A percentile compares a stretch with the other conserved stretches of the same genome.
These are phyloP conservation scores for Lytechinus pictus DNA, from an alignment of 35 echinoderm and acorn worm species.

Conservation along the genomic window DNA sequence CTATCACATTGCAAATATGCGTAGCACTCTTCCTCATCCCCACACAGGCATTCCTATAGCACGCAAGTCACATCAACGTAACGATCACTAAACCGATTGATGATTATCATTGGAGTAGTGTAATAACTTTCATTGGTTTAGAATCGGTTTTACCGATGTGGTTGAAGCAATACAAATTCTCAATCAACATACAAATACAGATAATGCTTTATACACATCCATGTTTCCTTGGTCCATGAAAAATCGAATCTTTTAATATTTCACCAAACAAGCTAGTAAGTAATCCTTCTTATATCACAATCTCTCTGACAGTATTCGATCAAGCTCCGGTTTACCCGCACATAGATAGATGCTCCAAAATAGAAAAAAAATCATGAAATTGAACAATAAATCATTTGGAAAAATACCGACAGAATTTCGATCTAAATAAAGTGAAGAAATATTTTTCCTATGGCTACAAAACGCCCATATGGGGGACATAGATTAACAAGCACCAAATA, in stretches of 20 bases:
- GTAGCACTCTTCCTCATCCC: background rate
- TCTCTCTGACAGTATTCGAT: background rate
- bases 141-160: too few species aligned
- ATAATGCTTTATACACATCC: background rate
- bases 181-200: background rate
- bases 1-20: background rate
- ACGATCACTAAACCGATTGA: too few species aligned
- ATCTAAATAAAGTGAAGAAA: background rate
- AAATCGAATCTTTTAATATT: constrained; percentile 39
- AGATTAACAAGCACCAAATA: constrained; percentile 52
- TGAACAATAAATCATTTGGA: background rate
- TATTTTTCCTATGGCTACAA: constrained; percentile 36
- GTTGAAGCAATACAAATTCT: background rate
- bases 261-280: constrained; percentile 25
- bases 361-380: background rate
- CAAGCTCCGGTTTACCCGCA: constrained; percentile 5
- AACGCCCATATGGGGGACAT: constrained; percentile 28
- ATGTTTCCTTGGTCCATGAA: constrained; percentile 24
- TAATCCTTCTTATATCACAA: constrained; percentile 29
- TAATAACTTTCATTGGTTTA: too few species aligned
- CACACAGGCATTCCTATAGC: too few species aligned
- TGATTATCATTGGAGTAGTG: too few species aligned
- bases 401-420: background rate
- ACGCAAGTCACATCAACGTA: too few species aligned
- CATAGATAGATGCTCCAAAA: constrained; percentile 15